These are phyloP conservation scores for Eurystomus gularis DNA, from an alignment of 2,113 vertebrate species.

Conservation along the genomic window DNA sequence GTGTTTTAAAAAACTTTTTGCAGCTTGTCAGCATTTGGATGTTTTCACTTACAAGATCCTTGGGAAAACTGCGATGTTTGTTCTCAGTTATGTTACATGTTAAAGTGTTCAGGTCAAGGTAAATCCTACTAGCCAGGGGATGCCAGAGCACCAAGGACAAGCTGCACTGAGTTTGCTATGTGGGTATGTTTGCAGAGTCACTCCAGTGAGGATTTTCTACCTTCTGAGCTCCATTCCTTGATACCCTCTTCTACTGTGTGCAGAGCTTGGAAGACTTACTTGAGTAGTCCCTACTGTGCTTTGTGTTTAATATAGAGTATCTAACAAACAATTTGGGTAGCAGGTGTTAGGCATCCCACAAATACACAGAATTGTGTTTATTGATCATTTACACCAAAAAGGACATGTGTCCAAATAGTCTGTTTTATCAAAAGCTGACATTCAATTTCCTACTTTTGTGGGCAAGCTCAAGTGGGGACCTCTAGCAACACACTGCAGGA, in stretches of 20 bases:
- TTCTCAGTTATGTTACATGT: too few species aligned
- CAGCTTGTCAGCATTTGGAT: not conserved
- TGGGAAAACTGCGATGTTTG: not conserved
- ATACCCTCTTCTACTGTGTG: not conserved
- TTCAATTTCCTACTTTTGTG: not conserved
- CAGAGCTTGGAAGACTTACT: not conserved
- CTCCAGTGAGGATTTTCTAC: not conserved
- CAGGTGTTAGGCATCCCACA: not conserved
- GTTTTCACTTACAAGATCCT: not conserved
- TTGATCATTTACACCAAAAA: not conserved
- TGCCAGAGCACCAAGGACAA: not conserved
- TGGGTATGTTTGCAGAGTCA: not conserved
- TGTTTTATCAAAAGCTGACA: not conserved
- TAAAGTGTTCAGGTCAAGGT: not conserved
- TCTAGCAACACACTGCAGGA: too few species aligned
- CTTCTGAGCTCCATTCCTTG: not conserved
- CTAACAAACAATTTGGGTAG: not conserved
- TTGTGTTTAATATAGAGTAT: too few species aligned
- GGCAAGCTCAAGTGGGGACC: rapidly evolving
- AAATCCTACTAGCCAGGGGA: not conserved
- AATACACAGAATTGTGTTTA: not conserved
- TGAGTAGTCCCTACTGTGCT: not conserved
- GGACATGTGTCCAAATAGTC: not conserved
- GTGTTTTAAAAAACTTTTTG: not conserved
- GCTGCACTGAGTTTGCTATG: not conserved